phyloP scores from a whole-genome alignment of 2,797 vertebrate genomes.

The Cheirogaleus major region DNA sequence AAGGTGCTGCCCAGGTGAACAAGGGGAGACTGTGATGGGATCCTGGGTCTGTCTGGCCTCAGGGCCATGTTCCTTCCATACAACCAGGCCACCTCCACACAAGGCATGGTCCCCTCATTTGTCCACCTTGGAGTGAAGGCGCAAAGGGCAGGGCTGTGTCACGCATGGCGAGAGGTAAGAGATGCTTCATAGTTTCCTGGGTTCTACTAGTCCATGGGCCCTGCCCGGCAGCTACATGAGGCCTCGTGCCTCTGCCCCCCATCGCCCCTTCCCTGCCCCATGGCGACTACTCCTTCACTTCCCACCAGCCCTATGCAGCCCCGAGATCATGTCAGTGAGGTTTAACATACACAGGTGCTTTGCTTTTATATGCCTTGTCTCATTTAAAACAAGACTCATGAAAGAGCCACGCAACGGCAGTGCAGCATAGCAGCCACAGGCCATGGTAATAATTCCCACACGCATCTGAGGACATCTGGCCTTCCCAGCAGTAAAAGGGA shows the following conservation, averaged over 20 bases:
- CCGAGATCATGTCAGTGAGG: background rate
- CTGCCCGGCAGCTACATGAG: background rate
- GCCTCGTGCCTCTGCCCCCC: background rate
- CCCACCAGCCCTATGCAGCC: background rate
- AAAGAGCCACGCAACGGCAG: background rate
- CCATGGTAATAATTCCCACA: background rate
- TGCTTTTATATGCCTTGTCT: background rate
- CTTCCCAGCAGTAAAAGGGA: background rate
- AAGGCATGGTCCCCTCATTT: background rate
- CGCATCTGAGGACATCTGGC: background rate
- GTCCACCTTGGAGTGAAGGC: background rate
- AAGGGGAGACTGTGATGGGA: background rate
- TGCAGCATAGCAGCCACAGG: background rate
- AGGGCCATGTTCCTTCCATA: background rate
- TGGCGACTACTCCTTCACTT: fast-evolving
- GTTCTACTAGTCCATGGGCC: background rate
- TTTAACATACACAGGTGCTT: background rate
- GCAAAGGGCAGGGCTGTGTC: background rate
- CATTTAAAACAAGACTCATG: background rate
- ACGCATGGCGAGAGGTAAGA: fast-evolving
- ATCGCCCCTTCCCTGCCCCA: fast-evolving
- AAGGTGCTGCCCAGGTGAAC: background rate
- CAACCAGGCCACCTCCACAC: background rate
- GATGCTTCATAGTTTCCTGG: background rate
- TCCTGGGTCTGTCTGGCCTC: background rate